These are phyloP conservation scores for Calcarius ornatus DNA, from an alignment of 2,113 vertebrate genomes.

Conservation along the genomic window DNA sequence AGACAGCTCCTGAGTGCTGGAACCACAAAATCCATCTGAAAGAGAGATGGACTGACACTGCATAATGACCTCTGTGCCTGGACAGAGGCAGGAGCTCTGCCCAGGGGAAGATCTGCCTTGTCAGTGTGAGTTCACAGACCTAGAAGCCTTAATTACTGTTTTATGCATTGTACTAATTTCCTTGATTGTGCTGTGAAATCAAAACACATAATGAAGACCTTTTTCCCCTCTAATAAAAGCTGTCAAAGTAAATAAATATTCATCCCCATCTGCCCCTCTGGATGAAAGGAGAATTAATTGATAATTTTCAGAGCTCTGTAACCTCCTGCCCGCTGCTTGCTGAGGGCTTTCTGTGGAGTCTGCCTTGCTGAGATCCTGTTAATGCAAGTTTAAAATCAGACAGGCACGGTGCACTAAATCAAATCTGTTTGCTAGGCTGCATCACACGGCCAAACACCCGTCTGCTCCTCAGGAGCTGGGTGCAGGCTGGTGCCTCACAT, in stretches of 20 bases:
- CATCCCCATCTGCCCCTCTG: slow-evolving; percentile 64
- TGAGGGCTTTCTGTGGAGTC: neutral
- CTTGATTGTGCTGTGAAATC: slow-evolving; percentile 43
- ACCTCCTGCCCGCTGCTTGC: neutral
- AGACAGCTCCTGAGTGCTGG: accelerated
- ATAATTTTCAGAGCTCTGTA: neutral
- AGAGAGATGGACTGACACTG: neutral
- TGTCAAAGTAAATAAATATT: slow-evolving; percentile 71
- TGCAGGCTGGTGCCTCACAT: neutral
- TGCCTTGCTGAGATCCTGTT: neutral
- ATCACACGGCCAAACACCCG: neutral
- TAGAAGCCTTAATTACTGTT: slow-evolving; percentile 6
- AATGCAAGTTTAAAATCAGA: neutral
- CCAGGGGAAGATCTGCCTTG: neutral
- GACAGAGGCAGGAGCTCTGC: neutral
- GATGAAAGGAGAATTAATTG: slow-evolving; percentile 15
- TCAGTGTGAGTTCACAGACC: neutral
- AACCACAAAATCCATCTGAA: neutral
- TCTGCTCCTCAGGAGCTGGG: neutral
- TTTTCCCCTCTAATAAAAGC: slow-evolving; percentile 6
- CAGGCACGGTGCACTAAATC: neutral
- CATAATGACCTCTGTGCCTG: accelerated
- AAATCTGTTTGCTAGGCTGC: neutral
- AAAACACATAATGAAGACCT: slow-evolving; percentile 42
- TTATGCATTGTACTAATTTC: slow-evolving; percentile 28